A percentile compares a stretch with the other conserved stretches of the same genome.
phyloP scores from a whole-genome alignment of 2,797 vertebrate species.

The Sciurus carolinensis region DNA sequence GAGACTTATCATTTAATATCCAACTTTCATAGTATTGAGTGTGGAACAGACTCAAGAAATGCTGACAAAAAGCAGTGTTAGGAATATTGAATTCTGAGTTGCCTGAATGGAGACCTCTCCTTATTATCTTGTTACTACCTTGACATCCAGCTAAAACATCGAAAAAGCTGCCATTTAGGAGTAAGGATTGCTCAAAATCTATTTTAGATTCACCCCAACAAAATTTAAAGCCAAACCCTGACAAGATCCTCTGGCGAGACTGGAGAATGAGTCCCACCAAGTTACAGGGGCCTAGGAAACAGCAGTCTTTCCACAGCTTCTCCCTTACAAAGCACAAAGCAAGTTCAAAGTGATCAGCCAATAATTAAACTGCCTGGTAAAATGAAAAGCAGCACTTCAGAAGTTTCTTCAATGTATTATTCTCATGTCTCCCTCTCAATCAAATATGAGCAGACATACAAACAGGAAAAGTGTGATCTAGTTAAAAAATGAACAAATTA shows the following conservation, averaged over 20 bases:
- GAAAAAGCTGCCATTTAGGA: background rate
- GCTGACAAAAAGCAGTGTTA: background rate
- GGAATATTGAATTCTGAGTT: background rate
- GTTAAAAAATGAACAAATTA: background rate
- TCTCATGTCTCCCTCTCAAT: conserved; percentile 14
- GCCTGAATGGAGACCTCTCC: background rate
- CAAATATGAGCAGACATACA: conserved; percentile 38
- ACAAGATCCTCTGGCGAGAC: background rate
- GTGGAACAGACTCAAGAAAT: background rate
- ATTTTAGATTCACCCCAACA: background rate
- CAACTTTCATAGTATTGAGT: background rate
- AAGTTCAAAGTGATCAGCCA: conserved; percentile 26
- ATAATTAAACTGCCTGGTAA: conserved; percentile 24
- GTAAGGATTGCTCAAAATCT: background rate
- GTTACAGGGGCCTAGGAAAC: background rate
- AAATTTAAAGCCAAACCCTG: conserved; percentile 37
- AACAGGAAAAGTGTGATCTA: background rate
- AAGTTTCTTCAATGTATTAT: conserved; percentile 43
- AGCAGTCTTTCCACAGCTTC: background rate
- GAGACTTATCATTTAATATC: background rate
- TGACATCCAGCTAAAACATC: background rate
- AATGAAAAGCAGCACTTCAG: conserved; percentile 1
- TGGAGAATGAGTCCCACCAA: background rate
- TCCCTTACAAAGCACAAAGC: conserved; percentile 38
- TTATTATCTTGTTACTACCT: background rate